These are phyloP conservation scores for Scomber scombrus DNA, from an alignment of 2,113 vertebrate genomes.

Conservation along the genomic window DNA sequence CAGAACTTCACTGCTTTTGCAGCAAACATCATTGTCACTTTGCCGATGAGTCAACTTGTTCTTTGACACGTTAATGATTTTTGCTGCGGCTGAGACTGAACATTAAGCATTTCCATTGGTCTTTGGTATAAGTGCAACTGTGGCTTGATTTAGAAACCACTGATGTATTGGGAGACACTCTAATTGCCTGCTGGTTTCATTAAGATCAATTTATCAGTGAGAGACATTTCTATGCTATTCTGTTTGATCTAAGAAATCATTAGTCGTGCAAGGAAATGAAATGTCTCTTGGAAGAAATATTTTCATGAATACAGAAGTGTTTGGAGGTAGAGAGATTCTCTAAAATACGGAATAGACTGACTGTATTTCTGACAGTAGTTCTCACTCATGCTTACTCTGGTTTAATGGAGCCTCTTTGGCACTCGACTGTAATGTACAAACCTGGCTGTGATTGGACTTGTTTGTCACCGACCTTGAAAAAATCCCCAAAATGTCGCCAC, in stretches of 20 bases:
- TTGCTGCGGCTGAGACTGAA: slow-evolving; percentile 11
- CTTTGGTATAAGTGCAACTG: slow-evolving; percentile 16
- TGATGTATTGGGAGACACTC: slow-evolving; percentile 26
- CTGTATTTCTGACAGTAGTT: background rate
- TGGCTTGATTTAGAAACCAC: slow-evolving; percentile 32
- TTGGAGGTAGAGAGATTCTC: background rate
- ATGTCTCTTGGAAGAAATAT: slow-evolving; percentile 37
- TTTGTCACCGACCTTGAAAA: too few relatives aligned
- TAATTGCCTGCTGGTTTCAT: slow-evolving; percentile 58
- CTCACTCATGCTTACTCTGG: background rate
- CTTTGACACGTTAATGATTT: slow-evolving; percentile 40
- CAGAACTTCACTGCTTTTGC: slow-evolving; percentile 10
- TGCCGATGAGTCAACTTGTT: slow-evolving; percentile 30
- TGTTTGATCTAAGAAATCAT: slow-evolving; percentile 52
- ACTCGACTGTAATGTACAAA: too few relatives aligned
- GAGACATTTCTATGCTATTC: slow-evolving; percentile 41
- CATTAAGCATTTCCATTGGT: slow-evolving; percentile 9
- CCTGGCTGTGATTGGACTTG: too few relatives aligned
- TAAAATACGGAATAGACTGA: background rate
- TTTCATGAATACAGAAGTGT: slow-evolving; percentile 20
- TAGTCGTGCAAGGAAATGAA: slow-evolving; percentile 43
- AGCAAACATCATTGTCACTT: slow-evolving; percentile 32
- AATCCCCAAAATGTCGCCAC: too few relatives aligned
- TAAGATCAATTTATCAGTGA: slow-evolving; percentile 51
- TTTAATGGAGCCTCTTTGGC: background rate